Percentiles rank a stretch among this genome's conserved stretches.
Conservation (phyloP, 1,140 invertebrate species). For the Drosophila baimaii region DNA sequence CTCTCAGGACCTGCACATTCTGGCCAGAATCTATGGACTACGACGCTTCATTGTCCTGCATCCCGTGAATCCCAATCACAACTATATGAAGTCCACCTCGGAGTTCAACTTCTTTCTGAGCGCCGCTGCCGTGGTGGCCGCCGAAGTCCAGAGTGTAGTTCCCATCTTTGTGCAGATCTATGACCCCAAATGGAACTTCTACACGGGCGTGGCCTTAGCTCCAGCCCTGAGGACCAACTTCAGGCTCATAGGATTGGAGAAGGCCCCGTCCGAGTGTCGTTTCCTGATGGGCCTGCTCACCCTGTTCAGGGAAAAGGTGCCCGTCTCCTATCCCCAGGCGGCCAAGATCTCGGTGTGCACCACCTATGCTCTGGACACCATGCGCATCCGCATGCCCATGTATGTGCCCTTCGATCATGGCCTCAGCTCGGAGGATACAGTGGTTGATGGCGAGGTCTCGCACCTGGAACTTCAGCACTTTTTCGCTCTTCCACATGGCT, state of each 20-base stretch:
- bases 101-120: conserved; percentile 93
- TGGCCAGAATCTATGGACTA: conserved; percentile 91
- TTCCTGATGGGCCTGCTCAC: conserved; percentile 92
- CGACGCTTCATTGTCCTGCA: conserved; percentile 92
- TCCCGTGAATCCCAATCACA: conserved; percentile 85
- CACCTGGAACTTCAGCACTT: conserved; percentile 58
- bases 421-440: conserved; percentile 59
- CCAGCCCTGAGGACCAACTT: conserved; percentile 91
- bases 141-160: conserved; percentile 91
- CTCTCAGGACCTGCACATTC: conserved; percentile 85
- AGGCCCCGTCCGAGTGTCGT: conserved; percentile 91
- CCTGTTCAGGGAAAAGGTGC: conserved; percentile 92
- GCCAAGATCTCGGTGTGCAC: conserved; percentile 90
- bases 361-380: conserved; percentile 92
- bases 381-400: conserved; percentile 85
- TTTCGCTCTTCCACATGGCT: conserved; percentile 93
- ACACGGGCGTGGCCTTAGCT: conserved; percentile 91
- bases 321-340: conserved; percentile 87
- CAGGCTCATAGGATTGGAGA: conserved; percentile 94
- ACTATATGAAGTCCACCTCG: conserved; percentile 89
- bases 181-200: conserved; percentile 92
- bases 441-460: conserved; percentile 48
- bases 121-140: conserved; percentile 92
- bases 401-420: conserved; percentile 71
- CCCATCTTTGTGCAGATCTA: conserved; percentile 95